These are phyloP conservation scores for Caenorhabditis briggsae DNA, from an alignment of 1,140 invertebrate genomes.

Conservation along the genomic window DNA sequence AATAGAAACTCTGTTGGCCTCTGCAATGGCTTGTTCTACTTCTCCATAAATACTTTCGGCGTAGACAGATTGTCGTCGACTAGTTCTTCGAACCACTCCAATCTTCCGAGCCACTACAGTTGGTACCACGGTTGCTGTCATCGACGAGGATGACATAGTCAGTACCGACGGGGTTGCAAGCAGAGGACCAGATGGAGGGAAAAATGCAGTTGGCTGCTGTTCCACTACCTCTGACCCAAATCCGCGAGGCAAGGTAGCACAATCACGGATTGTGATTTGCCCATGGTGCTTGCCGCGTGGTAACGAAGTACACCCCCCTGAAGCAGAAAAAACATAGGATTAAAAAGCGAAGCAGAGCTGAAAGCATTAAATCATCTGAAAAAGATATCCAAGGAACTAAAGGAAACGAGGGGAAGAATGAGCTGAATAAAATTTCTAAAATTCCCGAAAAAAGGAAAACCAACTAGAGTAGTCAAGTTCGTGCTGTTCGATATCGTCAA, in stretches of 20 bases:
- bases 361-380: slow-evolving; percentile 8
- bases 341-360: slow-evolving; percentile 23
- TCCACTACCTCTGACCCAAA: slow-evolving; percentile 35
- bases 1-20: slow-evolving; percentile 27
- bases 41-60: slow-evolving; percentile 58
- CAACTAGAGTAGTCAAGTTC: slow-evolving; percentile 46
- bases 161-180: slow-evolving; percentile 42
- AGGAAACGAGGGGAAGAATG: neutral
- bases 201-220: slow-evolving; percentile 12
- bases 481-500: slow-evolving; percentile 31
- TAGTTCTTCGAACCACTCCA: slow-evolving; percentile 42
- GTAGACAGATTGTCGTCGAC: slow-evolving; percentile 60
- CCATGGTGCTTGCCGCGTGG: slow-evolving; percentile 24
- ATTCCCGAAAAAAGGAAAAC: neutral
- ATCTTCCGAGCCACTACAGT: slow-evolving; percentile 22
- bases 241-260: slow-evolving; percentile 58
- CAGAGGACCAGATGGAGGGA: slow-evolving; percentile 34
- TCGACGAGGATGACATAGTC: slow-evolving; percentile 42
- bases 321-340: slow-evolving; percentile 27
- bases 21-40: slow-evolving; percentile 48
- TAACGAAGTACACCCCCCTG: slow-evolving; percentile 51
- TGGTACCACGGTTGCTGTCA: slow-evolving; percentile 23
- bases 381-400: neutral
- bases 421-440: neutral
- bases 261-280: slow-evolving; percentile 38